These are phyloP conservation scores for Phasia obesa DNA, from an alignment of 2,888 invertebrate species.

Conservation along the genomic window DNA sequence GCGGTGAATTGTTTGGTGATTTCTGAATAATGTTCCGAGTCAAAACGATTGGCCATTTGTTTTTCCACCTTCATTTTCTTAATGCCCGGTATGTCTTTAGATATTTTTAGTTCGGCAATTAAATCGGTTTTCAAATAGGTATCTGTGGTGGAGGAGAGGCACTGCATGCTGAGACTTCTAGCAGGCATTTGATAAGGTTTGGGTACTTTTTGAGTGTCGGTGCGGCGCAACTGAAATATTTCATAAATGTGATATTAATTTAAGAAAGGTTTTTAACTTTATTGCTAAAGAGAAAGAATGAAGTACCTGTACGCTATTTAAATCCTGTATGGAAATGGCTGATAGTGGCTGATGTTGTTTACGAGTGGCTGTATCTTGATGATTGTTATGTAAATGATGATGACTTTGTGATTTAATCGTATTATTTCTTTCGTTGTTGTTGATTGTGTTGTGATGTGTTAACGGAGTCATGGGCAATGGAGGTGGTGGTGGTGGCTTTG, in stretches of 20 bases:
- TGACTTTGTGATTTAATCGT: slow-evolving; percentile 75
- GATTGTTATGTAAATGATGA: slow-evolving; percentile 75
- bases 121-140: slow-evolving; percentile 92
- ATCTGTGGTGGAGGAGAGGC: slow-evolving; percentile 86
- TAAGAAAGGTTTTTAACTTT: neutral
- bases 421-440: slow-evolving; percentile 73
- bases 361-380: slow-evolving; percentile 82
- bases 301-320: slow-evolving; percentile 88
- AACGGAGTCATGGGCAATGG: slow-evolving; percentile 84
- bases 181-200: slow-evolving; percentile 93
- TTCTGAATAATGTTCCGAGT: slow-evolving; percentile 92
- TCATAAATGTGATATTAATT: neutral
- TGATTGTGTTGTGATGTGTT: slow-evolving; percentile 70
- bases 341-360: slow-evolving; percentile 90
- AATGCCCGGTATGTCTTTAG: slow-evolving; percentile 96
- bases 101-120: slow-evolving; percentile 95
- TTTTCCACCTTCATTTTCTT: slow-evolving; percentile 95
- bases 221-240: slow-evolving; percentile 85
- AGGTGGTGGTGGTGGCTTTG: slow-evolving; percentile 83
- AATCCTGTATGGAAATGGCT: slow-evolving; percentile 93
- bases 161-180: slow-evolving; percentile 89
- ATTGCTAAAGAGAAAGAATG: neutral
- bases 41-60: slow-evolving; percentile 91
- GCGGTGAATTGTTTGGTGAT: slow-evolving; percentile 92
- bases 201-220: slow-evolving; percentile 87